phyloP scores from a whole-genome alignment of 35 echinoderm and acorn worm species.

The Apostichopus californicus region DNA sequence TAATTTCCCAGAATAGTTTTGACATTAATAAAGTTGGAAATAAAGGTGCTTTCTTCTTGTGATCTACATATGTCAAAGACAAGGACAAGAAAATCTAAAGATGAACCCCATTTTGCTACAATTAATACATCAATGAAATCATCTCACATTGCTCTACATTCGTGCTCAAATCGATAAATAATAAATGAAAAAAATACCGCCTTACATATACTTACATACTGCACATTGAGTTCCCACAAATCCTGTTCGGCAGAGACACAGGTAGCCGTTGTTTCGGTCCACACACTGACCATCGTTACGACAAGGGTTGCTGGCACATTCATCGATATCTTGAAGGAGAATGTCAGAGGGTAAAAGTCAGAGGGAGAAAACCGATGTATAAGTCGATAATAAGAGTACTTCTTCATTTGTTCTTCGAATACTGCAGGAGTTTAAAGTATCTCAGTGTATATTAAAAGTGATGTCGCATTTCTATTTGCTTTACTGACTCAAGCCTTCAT shows the following conservation, averaged over 20 bases:
- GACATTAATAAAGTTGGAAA: too few species aligned
- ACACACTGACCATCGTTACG: conserved; percentile 61
- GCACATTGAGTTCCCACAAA: conserved; percentile 54
- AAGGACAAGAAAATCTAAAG: too few species aligned
- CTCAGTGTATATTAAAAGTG: conserved; percentile 9
- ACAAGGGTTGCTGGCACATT: conserved; percentile 57
- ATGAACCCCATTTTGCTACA: too few species aligned
- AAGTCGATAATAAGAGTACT: too few species aligned
- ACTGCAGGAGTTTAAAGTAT: not conserved
- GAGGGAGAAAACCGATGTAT: not conserved
- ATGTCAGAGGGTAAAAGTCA: not conserved
- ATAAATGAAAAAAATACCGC: too few species aligned
- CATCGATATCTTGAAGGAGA: conserved; percentile 55
- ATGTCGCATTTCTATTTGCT: conserved; percentile 7
- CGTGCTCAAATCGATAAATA: too few species aligned
- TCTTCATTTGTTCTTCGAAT: not conserved
- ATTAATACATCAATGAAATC: too few species aligned
- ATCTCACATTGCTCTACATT: too few species aligned
- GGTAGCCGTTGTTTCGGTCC: conserved; percentile 11
- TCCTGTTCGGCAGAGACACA: conserved; percentile 50
- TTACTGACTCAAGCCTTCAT: conserved; percentile 13
- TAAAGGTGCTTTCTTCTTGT: too few species aligned
- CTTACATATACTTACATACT: conserved; percentile 50
- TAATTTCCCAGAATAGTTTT: too few species aligned
- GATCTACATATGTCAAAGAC: too few species aligned